Conservation (phyloP, 2,888 invertebrate genomes). For the Orthosia incerta region DNA sequence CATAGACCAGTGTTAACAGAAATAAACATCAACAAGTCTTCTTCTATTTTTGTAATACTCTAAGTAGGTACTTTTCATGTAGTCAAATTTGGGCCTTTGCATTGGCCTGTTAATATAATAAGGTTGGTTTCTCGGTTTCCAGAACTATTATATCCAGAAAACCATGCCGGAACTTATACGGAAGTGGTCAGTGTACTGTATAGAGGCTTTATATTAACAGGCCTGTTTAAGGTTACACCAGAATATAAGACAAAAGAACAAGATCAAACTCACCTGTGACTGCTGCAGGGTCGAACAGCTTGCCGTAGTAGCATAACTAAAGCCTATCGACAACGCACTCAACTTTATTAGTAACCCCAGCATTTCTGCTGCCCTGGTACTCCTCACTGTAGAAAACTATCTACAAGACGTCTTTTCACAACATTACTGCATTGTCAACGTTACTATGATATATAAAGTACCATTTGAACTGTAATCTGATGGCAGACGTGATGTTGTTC, state of each 20-base stretch:
- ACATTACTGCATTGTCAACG: constrained; percentile 35
- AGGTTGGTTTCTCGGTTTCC: too few relatives aligned
- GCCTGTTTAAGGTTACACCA: too few relatives aligned
- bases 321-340: constrained; percentile 73
- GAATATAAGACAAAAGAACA: neutral
- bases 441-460: constrained; percentile 58
- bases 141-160: too few relatives aligned
- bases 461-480: constrained; percentile 47
- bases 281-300: constrained; percentile 77
- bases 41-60: too few relatives aligned
- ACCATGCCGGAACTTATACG: too few relatives aligned
- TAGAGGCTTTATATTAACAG: too few relatives aligned
- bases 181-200: too few relatives aligned
- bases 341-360: constrained; percentile 71
- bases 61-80: too few relatives aligned
- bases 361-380: constrained; percentile 69
- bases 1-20: too few relatives aligned
- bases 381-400: constrained; percentile 2
- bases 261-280: constrained; percentile 78
- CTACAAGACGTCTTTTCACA: constrained; percentile 12
- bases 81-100: too few relatives aligned
- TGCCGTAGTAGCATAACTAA: constrained; percentile 74
- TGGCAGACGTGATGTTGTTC: constrained; percentile 54
- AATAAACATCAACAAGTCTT: too few relatives aligned
- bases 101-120: too few relatives aligned